phyloP scores from a whole-genome alignment of 1,140 invertebrate genomes.

The Phenacoccus solenopsis region DNA sequence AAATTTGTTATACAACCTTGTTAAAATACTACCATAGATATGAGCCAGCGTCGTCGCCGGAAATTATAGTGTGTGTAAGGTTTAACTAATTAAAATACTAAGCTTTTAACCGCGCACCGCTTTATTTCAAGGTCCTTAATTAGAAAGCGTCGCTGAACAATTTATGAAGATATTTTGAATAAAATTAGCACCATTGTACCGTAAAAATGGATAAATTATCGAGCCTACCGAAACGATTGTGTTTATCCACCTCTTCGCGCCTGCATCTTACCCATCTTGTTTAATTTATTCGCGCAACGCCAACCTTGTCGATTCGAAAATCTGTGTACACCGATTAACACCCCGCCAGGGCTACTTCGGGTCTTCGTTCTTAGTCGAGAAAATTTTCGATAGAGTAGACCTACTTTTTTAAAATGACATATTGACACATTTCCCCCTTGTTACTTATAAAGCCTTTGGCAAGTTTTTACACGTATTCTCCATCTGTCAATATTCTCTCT shows the following conservation, averaged over 20 bases:
- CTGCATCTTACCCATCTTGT: too few relatives aligned
- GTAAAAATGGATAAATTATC: too few relatives aligned
- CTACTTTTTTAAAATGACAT: background rate
- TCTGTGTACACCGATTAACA: too few relatives aligned
- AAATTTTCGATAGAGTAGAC: too few relatives aligned
- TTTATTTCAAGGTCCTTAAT: slow-evolving; percentile 3
- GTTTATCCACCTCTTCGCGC: too few relatives aligned
- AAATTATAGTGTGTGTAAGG: background rate
- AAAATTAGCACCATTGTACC: too few relatives aligned
- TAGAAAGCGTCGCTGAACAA: background rate
- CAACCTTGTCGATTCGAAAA: too few relatives aligned
- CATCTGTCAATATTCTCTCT: background rate
- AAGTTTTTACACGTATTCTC: slow-evolving; percentile 2
- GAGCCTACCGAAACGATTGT: too few relatives aligned
- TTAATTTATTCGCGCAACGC: too few relatives aligned
- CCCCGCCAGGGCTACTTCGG: too few relatives aligned
- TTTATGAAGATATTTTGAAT: slow-evolving; percentile 3
- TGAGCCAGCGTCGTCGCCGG: background rate
- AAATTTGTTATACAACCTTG: background rate
- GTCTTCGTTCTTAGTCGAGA: too few relatives aligned
- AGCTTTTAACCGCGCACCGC: background rate
- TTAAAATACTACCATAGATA: background rate
- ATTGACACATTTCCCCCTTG: background rate
- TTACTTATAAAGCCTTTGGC: background rate
- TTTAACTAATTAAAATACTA: background rate